phyloP scores from a whole-genome alignment of 92 coral and sea anemone species.

The Heliopora coerulea region DNA sequence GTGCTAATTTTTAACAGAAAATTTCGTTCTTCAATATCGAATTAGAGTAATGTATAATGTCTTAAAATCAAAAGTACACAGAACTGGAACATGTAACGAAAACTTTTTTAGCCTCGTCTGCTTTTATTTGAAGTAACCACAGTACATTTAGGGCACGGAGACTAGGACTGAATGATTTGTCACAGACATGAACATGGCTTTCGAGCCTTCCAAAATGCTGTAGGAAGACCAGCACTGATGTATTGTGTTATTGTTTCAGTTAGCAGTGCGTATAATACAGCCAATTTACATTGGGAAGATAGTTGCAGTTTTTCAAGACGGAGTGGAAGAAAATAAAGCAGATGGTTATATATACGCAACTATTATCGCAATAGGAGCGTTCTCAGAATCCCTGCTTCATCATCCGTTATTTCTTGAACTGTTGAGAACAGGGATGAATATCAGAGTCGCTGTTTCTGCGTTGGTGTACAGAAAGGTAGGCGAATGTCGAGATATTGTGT shows the following conservation, averaged over 20 bases:
- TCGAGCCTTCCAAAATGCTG: no score
- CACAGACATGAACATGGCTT: no score
- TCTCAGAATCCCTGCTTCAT: constrained; percentile 52
- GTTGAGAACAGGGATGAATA: constrained; percentile 63
- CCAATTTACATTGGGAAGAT: constrained; percentile 75
- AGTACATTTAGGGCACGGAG: no score
- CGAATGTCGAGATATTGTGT: no score
- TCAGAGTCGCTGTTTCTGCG: constrained; percentile 64
- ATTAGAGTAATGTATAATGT: no score
- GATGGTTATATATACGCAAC: constrained; percentile 63
- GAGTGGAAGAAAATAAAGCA: constrained; percentile 49
- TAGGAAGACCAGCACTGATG: not conserved
- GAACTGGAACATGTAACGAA: no score
- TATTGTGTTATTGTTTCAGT: constrained; percentile 35
- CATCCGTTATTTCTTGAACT: constrained; percentile 68
- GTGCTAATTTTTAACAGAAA: no score
- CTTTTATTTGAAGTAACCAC: no score
- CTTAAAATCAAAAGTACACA: no score
- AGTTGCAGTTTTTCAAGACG: constrained; percentile 68
- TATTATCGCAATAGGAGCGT: constrained; percentile 43
- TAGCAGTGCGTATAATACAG: constrained; percentile 49
- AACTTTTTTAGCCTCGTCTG: no score
- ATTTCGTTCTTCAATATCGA: no score
- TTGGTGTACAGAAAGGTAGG: constrained; percentile 86
- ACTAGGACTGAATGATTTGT: no score